Conservation (phyloP, 2,888 invertebrate species). For the Scaptomyza polygonia region DNA sequence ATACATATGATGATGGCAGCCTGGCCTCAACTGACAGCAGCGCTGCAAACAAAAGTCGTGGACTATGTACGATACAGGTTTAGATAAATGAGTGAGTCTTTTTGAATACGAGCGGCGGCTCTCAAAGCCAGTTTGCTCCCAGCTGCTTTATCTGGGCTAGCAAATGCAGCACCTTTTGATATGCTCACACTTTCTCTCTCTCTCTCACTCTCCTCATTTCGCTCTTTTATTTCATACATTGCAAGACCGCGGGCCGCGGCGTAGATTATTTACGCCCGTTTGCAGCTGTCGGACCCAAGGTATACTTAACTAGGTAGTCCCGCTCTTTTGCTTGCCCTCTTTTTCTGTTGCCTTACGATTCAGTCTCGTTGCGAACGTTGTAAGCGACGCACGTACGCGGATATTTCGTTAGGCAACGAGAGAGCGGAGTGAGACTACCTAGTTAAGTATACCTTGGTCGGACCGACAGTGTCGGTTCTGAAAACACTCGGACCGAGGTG, state of each 20-base stretch:
- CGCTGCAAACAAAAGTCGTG: conserved; percentile 28
- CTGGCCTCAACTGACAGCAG: conserved; percentile 43
- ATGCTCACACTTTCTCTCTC: conserved; percentile 18
- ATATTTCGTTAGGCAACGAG: too few relatives aligned
- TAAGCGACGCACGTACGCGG: too few relatives aligned
- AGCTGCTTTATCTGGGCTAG: conserved; percentile 36
- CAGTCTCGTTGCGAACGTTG: too few relatives aligned
- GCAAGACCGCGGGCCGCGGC: conserved; percentile 58
- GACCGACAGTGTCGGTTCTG: too few relatives aligned
- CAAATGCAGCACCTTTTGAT: conserved; percentile 5
- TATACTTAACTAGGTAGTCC: too few relatives aligned
- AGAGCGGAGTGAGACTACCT: too few relatives aligned
- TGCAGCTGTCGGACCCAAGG: conserved; percentile 50
- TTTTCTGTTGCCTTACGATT: too few relatives aligned
- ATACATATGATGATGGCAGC: conserved; percentile 49
- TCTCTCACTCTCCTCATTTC: conserved; percentile 8
- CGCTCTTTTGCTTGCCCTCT: too few relatives aligned
- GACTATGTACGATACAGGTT: conserved; percentile 7
- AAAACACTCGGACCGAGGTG: conserved; percentile 75
- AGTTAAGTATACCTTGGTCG: too few relatives aligned
- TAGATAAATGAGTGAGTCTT: conserved; percentile 66
- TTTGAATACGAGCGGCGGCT: conserved; percentile 42
- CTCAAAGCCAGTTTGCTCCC: conserved; percentile 40
- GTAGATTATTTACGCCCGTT: conserved; percentile 67
- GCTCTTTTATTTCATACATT: conserved; percentile 18